These are phyloP conservation scores for Eulimnadia texana DNA, from an alignment of 1,140 invertebrate species.

Conservation along the genomic window DNA sequence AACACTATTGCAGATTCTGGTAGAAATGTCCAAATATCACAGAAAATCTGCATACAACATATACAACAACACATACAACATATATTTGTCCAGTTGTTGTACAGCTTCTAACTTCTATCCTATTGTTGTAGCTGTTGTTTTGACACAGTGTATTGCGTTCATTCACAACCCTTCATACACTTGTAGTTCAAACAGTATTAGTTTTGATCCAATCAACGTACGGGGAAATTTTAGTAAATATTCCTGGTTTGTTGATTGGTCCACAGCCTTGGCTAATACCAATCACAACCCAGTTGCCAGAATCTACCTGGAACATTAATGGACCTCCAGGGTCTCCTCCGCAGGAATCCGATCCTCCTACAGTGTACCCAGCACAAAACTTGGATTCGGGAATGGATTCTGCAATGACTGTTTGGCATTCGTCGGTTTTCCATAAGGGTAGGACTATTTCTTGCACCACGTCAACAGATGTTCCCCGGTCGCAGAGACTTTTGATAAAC, in stretches of 20 bases:
- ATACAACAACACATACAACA: too few relatives aligned
- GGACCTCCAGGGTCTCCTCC: slow-evolving; percentile 67
- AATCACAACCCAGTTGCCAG: slow-evolving; percentile 53
- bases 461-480: background rate
- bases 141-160: too few relatives aligned
- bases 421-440: background rate
- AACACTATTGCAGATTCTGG: too few relatives aligned
- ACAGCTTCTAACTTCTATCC: too few relatives aligned
- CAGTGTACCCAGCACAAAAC: background rate
- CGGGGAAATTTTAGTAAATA: background rate
- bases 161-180: too few relatives aligned
- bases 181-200: too few relatives aligned
- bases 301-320: slow-evolving; percentile 47
- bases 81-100: too few relatives aligned
- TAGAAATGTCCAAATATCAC: too few relatives aligned
- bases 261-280: slow-evolving; percentile 77
- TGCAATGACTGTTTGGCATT: background rate
- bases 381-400: background rate
- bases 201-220: background rate
- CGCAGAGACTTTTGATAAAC: background rate
- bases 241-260: slow-evolving; percentile 15
- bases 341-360: background rate
- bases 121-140: too few relatives aligned
- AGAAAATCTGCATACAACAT: too few relatives aligned
- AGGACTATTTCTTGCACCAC: background rate